Evolutionary conservation across 2,113 vertebrate genomes (phyloP).

Genomic region (Hemicordylus capensis): DNA sequence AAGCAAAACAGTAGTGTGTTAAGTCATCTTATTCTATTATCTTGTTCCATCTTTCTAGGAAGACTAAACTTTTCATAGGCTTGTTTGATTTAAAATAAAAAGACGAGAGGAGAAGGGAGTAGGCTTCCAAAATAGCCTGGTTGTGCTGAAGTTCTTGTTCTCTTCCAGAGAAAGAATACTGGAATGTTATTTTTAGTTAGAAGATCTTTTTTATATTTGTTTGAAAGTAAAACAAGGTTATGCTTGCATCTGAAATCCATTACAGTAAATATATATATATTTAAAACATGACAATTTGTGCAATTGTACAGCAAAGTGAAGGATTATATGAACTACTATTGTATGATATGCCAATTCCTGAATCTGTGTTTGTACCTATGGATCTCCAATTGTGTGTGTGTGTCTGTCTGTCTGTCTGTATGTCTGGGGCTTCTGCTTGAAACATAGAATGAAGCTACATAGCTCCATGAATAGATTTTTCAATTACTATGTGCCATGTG

Average conservation of each 20-base stretch:
- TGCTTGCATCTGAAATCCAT: slow-evolving; percentile 38
- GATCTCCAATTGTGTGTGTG: not conserved
- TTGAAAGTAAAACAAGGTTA: slow-evolving; percentile 42
- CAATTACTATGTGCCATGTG: slow-evolving; percentile 41
- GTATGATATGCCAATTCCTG: slow-evolving; percentile 44
- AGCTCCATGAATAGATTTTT: slow-evolving; percentile 54
- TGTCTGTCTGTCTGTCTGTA: not conserved
- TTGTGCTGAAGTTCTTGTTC: slow-evolving; percentile 39
- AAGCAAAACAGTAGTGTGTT: not conserved
- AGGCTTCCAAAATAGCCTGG: slow-evolving; percentile 40
- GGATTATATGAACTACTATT: slow-evolving; percentile 38
- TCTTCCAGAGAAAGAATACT: slow-evolving; percentile 17
- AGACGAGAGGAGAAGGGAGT: slow-evolving; percentile 35
- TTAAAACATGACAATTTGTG: slow-evolving; percentile 5
- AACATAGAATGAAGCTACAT: slow-evolving; percentile 42
- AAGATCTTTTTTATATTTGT: slow-evolving; percentile 32
- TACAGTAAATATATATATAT: slow-evolving; percentile 6
- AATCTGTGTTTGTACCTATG: not conserved
- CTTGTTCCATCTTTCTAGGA: slow-evolving; percentile 57
- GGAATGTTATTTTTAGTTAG: slow-evolving; percentile 35
- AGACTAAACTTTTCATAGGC: slow-evolving; percentile 63
- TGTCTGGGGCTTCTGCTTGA: slow-evolving; percentile 47
- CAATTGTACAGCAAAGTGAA: slow-evolving; percentile 36
- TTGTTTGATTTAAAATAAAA: slow-evolving; percentile 46
- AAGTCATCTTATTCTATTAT: not conserved